A percentile compares a stretch with the other conserved stretches of the same genome.
Conservation (phyloP, 2,113 vertebrate species). For the Notechis scutatus region DNA sequence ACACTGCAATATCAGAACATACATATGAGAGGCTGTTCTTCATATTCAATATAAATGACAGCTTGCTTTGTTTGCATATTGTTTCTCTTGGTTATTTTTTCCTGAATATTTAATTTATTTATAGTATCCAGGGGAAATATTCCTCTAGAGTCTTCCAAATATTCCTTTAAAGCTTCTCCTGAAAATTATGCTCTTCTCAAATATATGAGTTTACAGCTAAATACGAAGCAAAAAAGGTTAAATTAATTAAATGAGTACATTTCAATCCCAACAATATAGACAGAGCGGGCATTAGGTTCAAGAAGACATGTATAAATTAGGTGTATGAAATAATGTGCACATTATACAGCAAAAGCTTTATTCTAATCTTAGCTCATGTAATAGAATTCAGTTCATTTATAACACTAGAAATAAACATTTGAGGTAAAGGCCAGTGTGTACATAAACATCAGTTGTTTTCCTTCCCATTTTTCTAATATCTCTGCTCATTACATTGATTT, state of each 20-base stretch:
- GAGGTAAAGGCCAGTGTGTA: not conserved
- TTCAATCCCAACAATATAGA: not conserved
- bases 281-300: not conserved
- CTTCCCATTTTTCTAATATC: not conserved
- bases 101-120: not conserved
- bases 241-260: not conserved
- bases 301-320: not conserved
- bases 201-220: not conserved
- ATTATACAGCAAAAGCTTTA: not conserved
- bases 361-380: not conserved
- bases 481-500: not conserved
- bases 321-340: not conserved
- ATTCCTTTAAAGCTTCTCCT: not conserved
- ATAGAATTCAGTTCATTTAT: not conserved
- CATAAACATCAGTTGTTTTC: not conserved
- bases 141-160: not conserved
- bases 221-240: not conserved
- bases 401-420: not conserved
- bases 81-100: not conserved
- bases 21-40: fast-evolving
- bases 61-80: not conserved
- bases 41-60: not conserved
- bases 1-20: conserved; percentile 71
- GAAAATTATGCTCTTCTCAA: not conserved
- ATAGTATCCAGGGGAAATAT: not conserved